Evolutionary conservation across 1,140 invertebrate species (phyloP), one percentile per base, ranked within the genome.

Genomic region (Scaptomyza montana): DNA sequence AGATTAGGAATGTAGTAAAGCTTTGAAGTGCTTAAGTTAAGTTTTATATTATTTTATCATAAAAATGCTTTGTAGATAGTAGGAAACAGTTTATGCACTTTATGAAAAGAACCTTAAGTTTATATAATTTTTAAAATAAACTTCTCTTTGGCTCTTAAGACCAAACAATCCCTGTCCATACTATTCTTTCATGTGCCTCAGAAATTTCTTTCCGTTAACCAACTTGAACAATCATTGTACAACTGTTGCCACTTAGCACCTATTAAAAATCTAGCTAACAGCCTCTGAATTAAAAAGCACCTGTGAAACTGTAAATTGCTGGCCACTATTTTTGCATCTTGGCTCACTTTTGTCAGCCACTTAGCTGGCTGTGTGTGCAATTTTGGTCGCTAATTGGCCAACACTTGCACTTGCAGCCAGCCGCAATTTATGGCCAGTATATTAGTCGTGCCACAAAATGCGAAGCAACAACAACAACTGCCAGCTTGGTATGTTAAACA

Each of bases 371-470:
- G 5, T 33, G 56, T 64, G 41, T 80, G 80, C 73, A 86, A 85
- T 85, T 85, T 81, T 10, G 63, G 67, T 65, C 28, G 70, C 74
- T 86, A 86, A 86, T 86, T 87, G 78, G 82, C 74, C 39, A 87
- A 86, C 82, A 86, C 74, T 85, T 75, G 81, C 81, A 81, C 78
- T 87, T 36, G 33, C 33, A 36, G 78, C 66, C 62, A 72, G 53
- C 63, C 54, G 28, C 78, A 86, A 86, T 87, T 81, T 87, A 81
- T 87, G 70, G 82, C 45, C 46, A 66, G 74, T 77, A 25, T 85
- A 85, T 85, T 85, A 85, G 76, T 75, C 65, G 64, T 25, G 36
- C 67, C 45, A 12, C 12, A 21, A 43, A 13, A 33, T 36, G 46
- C 72, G 54, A 8, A 54, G 16, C 28, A 19, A 46, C 47, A 61